Conservation (phyloP, 2,113 vertebrate genomes). For the Grammomys dolichurus region DNA sequence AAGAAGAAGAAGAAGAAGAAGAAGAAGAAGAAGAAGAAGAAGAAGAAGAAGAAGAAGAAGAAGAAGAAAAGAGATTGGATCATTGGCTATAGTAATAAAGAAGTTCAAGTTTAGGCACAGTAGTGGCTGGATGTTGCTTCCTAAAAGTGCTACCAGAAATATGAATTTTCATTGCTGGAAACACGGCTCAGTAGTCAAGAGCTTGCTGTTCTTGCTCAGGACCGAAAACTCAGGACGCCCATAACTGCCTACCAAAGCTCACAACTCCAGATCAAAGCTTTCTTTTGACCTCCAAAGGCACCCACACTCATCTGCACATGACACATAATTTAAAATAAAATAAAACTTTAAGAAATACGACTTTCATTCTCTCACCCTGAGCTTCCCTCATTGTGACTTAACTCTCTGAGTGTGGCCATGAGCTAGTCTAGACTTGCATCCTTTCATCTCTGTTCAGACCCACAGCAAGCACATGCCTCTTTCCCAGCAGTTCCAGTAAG, state of each 20-base stretch:
- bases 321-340: background rate
- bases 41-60: no score
- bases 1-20: no score
- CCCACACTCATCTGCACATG: background rate
- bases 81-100: background rate
- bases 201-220: background rate
- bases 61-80: background rate
- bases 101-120: background rate
- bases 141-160: background rate
- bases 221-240: no score
- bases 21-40: no score
- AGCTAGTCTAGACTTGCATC: background rate
- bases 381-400: background rate
- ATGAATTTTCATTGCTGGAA: background rate
- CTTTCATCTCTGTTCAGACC: background rate
- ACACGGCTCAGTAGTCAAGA: background rate
- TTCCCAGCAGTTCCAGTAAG: background rate
- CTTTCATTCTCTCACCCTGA: background rate
- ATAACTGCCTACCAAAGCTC: background rate
- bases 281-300: background rate
- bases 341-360: background rate
- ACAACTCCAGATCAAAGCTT: background rate
- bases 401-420: background rate
- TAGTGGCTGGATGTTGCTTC: background rate
- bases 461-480: background rate